These are phyloP conservation scores for Agrotis exclamationis DNA, from an alignment of 2,888 invertebrate genomes.

Conservation along the genomic window DNA sequence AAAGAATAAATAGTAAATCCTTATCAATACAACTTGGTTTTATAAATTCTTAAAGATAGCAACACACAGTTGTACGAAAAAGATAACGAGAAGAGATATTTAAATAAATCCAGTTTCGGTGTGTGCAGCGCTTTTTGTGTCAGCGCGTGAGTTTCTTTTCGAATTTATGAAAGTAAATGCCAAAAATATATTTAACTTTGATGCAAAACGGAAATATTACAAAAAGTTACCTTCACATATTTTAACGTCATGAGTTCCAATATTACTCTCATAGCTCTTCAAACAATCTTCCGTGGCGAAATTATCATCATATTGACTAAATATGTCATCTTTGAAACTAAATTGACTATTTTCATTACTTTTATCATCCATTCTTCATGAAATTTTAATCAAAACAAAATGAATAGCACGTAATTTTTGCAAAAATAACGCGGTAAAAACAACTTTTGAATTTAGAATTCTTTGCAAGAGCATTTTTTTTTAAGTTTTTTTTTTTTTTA, in stretches of 20 bases:
- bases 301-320: conserved; percentile 76
- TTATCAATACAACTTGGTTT: too few species aligned
- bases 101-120: too few species aligned
- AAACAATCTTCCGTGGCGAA: conserved; percentile 67
- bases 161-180: too few species aligned
- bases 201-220: neutral
- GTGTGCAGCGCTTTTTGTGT: too few species aligned
- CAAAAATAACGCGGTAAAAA: conserved; percentile 55
- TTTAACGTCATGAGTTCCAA: conserved; percentile 27
- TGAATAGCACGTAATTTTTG: neutral
- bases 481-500: too few species aligned
- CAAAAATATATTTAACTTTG: neutral
- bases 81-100: too few species aligned
- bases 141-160: too few species aligned
- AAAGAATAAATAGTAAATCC: too few species aligned
- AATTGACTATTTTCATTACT: conserved; percentile 60
- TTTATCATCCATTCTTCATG: conserved; percentile 68
- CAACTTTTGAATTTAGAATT: conserved; percentile 42
- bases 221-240: conserved; percentile 47
- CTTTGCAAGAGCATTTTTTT: neutral
- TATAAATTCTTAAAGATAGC: too few species aligned
- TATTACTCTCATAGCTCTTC: conserved; percentile 50
- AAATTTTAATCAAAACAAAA: conserved; percentile 27
- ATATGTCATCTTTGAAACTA: conserved; percentile 69
- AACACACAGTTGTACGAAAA: too few species aligned